A percentile compares a stretch with the other conserved stretches of the same genome.
Evolutionary conservation across 2,113 vertebrate genomes (phyloP).

Genomic region (Oryzias melastigma): DNA sequence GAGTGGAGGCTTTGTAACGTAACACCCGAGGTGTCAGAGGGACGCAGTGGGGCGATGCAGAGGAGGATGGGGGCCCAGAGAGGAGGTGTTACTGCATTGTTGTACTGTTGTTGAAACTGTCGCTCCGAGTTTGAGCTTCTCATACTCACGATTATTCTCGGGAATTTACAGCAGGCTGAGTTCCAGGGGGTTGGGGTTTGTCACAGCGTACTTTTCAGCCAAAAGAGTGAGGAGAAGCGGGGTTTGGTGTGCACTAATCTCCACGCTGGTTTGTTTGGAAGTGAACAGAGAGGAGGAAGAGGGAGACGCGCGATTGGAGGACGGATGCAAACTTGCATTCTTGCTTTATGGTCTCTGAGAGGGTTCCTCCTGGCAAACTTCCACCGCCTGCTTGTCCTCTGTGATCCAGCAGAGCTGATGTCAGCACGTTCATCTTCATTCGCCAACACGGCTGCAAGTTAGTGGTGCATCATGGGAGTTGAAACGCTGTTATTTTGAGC

Average conservation of each 20-base stretch:
- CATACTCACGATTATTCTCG: slow-evolving; percentile 41
- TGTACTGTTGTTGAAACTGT: slow-evolving; percentile 68
- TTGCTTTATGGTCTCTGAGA: slow-evolving; percentile 21
- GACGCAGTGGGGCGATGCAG: slow-evolving; percentile 47
- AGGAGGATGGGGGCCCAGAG: slow-evolving; percentile 44
- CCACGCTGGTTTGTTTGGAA: slow-evolving; percentile 9
- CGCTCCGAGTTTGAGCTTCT: slow-evolving; percentile 54
- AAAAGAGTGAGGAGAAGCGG: slow-evolving; percentile 25
- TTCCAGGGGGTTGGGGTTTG: too few species aligned
- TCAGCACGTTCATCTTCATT: slow-evolving; percentile 45
- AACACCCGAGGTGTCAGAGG: slow-evolving; percentile 63
- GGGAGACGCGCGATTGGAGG: slow-evolving; percentile 15
- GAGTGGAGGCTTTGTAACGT: slow-evolving; percentile 58
- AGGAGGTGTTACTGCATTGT: slow-evolving; percentile 65
- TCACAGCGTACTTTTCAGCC: too few species aligned
- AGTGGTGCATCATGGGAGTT: slow-evolving; percentile 4
- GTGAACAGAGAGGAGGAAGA: slow-evolving; percentile 15
- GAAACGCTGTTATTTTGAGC: slow-evolving; percentile 4
- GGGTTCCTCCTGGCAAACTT: slow-evolving; percentile 25
- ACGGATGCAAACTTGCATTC: slow-evolving; percentile 26
- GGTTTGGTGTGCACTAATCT: slow-evolving; percentile 32
- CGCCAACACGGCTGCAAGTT: not conserved
- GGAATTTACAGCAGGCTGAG: slow-evolving; percentile 42
- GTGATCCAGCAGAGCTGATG: slow-evolving; percentile 49
- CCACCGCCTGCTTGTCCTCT: slow-evolving; percentile 34